Conservation (phyloP, 2,888 invertebrate species). For the Acleris literana region DNA sequence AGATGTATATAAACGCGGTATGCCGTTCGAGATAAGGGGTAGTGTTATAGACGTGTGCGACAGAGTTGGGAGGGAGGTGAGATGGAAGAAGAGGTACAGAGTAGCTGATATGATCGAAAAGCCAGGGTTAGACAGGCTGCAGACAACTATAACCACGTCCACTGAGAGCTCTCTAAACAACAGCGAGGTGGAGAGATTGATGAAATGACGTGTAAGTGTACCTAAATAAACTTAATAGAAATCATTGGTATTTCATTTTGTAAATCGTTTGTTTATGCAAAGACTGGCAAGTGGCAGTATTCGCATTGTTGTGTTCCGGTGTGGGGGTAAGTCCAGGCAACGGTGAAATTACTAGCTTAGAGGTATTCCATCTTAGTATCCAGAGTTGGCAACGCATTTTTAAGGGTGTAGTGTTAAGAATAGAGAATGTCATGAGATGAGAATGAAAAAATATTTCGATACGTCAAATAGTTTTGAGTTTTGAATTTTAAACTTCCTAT, state of each 20-base stretch:
- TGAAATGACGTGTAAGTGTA: slow-evolving; percentile 5
- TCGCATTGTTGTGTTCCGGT: too few relatives aligned
- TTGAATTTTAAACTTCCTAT: too few relatives aligned
- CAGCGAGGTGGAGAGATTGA: slow-evolving; percentile 15
- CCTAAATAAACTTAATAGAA: not conserved
- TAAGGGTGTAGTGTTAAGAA: too few relatives aligned
- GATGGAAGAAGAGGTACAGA: slow-evolving; percentile 31
- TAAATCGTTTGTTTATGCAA: too few relatives aligned
- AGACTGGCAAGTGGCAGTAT: too few relatives aligned
- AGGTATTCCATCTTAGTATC: too few relatives aligned
- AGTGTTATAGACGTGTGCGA: slow-evolving; percentile 25
- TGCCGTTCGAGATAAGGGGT: slow-evolving; percentile 26
- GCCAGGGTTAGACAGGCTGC: not conserved
- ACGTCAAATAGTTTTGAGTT: too few relatives aligned
- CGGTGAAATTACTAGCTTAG: too few relatives aligned
- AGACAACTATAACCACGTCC: not conserved
- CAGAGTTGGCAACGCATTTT: too few relatives aligned
- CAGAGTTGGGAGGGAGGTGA: slow-evolving; percentile 25
- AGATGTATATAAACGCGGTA: slow-evolving; percentile 11
- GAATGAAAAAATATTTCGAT: too few relatives aligned
- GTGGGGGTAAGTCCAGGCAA: too few relatives aligned
- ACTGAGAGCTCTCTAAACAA: slow-evolving; percentile 6
- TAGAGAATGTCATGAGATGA: too few relatives aligned
- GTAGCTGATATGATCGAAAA: not conserved
- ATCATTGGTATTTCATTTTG: not conserved